Conservation (phyloP, 2,888 invertebrate species). For the Embidobia sp. region DNA sequence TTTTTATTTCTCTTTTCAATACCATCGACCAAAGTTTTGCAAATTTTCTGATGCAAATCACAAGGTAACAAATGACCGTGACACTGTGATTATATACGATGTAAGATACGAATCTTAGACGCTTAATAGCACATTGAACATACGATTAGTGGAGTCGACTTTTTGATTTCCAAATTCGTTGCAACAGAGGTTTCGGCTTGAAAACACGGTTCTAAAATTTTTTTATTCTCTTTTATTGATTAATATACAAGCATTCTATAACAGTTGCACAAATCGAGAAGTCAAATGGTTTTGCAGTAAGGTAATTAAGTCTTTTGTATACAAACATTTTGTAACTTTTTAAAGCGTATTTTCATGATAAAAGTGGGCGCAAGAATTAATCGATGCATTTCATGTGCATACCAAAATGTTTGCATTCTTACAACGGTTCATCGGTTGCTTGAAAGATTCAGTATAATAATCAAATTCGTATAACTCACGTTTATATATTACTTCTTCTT, state of each 20-base stretch:
- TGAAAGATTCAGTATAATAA: constrained; percentile 29
- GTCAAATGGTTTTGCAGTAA: too few relatives aligned
- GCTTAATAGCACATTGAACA: constrained; percentile 58
- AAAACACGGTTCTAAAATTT: too few relatives aligned
- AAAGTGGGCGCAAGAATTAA: too few relatives aligned
- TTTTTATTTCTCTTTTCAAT: constrained; percentile 3
- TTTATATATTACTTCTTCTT: constrained; percentile 15
- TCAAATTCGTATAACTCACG: constrained; percentile 31
- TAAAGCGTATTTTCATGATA: too few relatives aligned
- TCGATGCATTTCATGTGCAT: too few relatives aligned
- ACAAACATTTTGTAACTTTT: too few relatives aligned
- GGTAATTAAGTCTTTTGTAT: too few relatives aligned
- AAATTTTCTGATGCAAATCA: constrained; percentile 62
- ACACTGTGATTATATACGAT: constrained; percentile 69
- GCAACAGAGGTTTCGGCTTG: too few relatives aligned
- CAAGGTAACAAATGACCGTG: constrained; percentile 71
- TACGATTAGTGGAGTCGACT: neutral
- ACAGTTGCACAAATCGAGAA: too few relatives aligned
- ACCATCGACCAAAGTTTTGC: constrained; percentile 52
- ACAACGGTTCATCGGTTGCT: constrained; percentile 19
- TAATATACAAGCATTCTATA: too few relatives aligned
- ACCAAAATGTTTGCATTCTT: neutral
- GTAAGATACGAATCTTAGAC: constrained; percentile 62
- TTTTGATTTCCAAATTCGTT: too few relatives aligned
- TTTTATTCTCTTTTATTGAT: too few relatives aligned